These are phyloP conservation scores for Caranx ignobilis DNA, from an alignment of 2,113 vertebrate genomes.

Conservation along the genomic window DNA sequence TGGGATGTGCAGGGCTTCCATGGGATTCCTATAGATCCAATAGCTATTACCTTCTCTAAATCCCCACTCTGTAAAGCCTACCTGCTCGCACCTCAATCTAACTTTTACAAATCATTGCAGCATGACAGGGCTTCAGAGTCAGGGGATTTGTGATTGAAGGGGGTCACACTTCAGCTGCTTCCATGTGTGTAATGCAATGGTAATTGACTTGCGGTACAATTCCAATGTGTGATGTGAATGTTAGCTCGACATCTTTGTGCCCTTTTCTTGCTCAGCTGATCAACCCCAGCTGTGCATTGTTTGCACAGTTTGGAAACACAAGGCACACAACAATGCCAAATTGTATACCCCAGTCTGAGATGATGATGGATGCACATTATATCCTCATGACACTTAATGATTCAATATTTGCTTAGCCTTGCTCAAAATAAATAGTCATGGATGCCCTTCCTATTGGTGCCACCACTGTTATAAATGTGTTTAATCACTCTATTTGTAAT, in stretches of 20 bases:
- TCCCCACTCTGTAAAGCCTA: constrained; percentile 60
- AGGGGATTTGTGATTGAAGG: constrained; percentile 63
- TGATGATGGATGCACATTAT: constrained; percentile 17
- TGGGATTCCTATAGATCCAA: constrained; percentile 65
- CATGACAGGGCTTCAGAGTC: constrained; percentile 46
- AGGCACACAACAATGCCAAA: constrained; percentile 10
- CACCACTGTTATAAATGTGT: constrained; percentile 27
- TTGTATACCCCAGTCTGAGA: not conserved
- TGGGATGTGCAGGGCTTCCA: constrained; percentile 38
- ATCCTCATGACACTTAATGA: constrained; percentile 21
- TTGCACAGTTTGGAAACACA: not conserved
- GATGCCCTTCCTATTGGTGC: constrained; percentile 17
- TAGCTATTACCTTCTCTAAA: constrained; percentile 66
- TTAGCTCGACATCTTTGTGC: constrained; percentile 19
- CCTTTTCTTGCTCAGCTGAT: constrained; percentile 17
- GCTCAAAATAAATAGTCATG: constrained; percentile 3
- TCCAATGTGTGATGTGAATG: not conserved
- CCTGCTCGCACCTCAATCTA: constrained; percentile 67
- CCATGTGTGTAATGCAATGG: constrained; percentile 38
- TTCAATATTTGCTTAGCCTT: constrained; percentile 5
- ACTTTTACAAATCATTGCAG: constrained; percentile 68
- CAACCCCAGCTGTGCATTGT: not conserved
- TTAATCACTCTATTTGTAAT: constrained; percentile 34
- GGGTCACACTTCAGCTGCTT: constrained; percentile 52
- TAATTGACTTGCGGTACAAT: constrained; percentile 46